These are phyloP conservation scores for Thoracochromis brauschi DNA, from an alignment of 2,113 vertebrate species.

Conservation along the genomic window DNA sequence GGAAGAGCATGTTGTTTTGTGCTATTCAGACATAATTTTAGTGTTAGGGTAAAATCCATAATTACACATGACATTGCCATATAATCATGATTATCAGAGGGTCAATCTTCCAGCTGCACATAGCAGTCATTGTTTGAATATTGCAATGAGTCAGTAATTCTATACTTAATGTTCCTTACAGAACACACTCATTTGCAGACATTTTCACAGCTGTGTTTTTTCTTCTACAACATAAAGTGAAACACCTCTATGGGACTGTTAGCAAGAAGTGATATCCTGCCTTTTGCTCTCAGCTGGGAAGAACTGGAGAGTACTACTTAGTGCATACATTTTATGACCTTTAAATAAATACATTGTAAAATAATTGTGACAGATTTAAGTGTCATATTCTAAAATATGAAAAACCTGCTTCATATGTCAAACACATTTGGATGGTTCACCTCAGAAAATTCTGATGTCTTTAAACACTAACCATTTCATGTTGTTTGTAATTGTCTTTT, in stretches of 20 bases:
- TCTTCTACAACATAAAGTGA: neutral
- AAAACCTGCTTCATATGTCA: neutral
- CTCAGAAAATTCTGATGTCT: neutral
- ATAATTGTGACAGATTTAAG: neutral
- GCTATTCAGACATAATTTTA: neutral
- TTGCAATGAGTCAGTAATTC: neutral
- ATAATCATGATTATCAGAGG: neutral
- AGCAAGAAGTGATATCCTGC: neutral
- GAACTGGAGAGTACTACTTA: neutral
- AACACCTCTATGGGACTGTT: neutral
- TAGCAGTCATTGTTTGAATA: neutral
- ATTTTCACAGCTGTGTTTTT: neutral
- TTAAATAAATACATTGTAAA: neutral
- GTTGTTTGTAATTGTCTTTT: neutral
- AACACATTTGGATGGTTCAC: neutral
- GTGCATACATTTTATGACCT: neutral
- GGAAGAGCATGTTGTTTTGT: neutral
- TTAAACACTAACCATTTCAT: neutral
- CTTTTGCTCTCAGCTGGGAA: neutral
- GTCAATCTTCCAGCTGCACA: neutral
- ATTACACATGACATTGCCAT: neutral
- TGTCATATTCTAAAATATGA: neutral
- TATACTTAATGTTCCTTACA: neutral
- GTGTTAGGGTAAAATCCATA: neutral
- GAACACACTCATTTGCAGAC: neutral